phyloP scores from a whole-genome alignment of 1,140 invertebrate genomes.

The Drosophila burlai region DNA sequence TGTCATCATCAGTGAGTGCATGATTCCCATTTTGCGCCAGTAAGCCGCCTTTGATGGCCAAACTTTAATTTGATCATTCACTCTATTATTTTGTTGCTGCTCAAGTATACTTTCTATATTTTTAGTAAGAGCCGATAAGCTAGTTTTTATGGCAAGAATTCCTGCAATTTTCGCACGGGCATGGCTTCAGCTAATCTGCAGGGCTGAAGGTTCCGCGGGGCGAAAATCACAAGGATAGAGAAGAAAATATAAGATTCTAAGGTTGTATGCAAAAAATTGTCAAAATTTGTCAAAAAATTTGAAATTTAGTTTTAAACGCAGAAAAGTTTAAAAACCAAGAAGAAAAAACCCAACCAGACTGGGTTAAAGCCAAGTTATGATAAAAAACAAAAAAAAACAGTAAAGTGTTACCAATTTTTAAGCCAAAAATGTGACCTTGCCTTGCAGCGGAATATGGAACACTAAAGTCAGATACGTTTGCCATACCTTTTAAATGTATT shows the following conservation, averaged over 20 bases:
- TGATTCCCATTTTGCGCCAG: slow-evolving; percentile 14
- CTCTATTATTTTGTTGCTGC: background rate
- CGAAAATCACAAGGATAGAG: background rate
- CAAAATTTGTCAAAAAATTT: too few species aligned
- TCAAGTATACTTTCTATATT: slow-evolving; percentile 1
- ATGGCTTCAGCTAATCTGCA: slow-evolving; percentile 12
- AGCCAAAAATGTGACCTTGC: slow-evolving; percentile 3
- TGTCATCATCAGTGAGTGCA: slow-evolving; percentile 18
- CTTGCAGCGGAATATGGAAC: slow-evolving; percentile 2
- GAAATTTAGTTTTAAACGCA: too few species aligned
- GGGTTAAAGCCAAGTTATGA: too few species aligned
- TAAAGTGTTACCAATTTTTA: too few species aligned
- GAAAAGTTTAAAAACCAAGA: too few species aligned
- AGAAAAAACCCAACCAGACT: too few species aligned
- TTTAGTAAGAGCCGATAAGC: slow-evolving; percentile 38
- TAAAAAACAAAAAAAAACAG: too few species aligned
- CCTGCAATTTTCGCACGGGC: slow-evolving; percentile 1
- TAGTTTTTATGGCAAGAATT: slow-evolving; percentile 43
- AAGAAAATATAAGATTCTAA: background rate
- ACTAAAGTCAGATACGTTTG: background rate
- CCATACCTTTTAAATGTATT: background rate
- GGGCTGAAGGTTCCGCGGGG: background rate
- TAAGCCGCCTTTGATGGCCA: slow-evolving; percentile 69
- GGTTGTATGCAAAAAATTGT: too few species aligned
- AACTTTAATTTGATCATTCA: slow-evolving; percentile 75